phyloP scores from a whole-genome alignment of 2,797 vertebrate genomes.

The Sandelia bainsii region DNA sequence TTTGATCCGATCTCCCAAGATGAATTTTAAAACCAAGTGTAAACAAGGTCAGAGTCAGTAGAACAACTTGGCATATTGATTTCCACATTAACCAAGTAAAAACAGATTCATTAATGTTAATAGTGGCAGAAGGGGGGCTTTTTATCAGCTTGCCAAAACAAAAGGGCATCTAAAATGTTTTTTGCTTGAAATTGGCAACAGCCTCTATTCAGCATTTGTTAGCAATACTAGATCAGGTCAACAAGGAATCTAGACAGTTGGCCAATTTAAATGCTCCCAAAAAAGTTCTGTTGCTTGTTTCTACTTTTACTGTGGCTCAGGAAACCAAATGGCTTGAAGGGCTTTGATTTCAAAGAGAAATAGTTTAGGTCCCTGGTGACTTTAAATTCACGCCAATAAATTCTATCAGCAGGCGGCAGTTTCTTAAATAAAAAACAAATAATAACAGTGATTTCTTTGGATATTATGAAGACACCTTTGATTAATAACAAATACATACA shows the following conservation, averaged over 20 bases:
- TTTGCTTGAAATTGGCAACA: conserved; percentile 31
- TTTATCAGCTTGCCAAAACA: conserved; percentile 39
- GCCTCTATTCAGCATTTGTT: conserved; percentile 43
- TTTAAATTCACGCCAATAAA: conserved; percentile 29
- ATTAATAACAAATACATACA: conserved; percentile 59
- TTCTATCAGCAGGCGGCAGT: conserved; percentile 21
- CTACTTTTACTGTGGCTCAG: conserved; percentile 38
- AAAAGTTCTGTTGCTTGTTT: conserved; percentile 36
- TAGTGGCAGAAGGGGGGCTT: conserved; percentile 4
- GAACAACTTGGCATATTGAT: neutral
- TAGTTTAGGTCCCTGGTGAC: conserved; percentile 52
- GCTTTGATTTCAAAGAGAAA: conserved; percentile 58
- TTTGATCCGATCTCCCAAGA: too few species aligned
- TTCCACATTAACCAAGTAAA: conserved; percentile 8
- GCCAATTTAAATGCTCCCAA: conserved; percentile 42
- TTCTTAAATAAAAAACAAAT: conserved; percentile 30
- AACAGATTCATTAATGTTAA: conserved; percentile 2
- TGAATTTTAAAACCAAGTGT: too few species aligned
- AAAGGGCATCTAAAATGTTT: conserved; percentile 46
- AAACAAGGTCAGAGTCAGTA: neutral
- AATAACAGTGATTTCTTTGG: conserved; percentile 16
- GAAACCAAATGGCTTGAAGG: conserved; percentile 34
- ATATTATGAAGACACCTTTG: conserved; percentile 28
- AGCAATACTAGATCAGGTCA: conserved; percentile 50
- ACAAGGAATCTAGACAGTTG: conserved; percentile 49